phyloP scores from a whole-genome alignment of 2,797 vertebrate species.

The Rhyacichthys aspro region DNA sequence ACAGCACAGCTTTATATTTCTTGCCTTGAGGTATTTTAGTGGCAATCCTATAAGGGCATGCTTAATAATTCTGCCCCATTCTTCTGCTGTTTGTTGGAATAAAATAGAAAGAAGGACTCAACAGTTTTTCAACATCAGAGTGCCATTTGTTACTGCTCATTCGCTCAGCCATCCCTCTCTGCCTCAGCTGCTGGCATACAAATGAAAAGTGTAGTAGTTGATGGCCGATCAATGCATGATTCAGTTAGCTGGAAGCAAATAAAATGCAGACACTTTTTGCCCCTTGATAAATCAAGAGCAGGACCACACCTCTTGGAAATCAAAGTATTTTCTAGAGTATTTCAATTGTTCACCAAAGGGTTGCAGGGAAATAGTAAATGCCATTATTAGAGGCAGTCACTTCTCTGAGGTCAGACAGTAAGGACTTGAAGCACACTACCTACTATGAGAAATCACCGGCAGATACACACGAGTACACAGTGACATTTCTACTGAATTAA shows the following conservation, averaged over 20 bases:
- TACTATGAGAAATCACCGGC: slow-evolving; percentile 33
- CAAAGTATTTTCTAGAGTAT: slow-evolving; percentile 55
- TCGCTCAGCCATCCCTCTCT: slow-evolving; percentile 28
- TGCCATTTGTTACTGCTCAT: slow-evolving; percentile 24
- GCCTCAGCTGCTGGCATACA: slow-evolving; percentile 26
- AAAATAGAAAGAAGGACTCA: slow-evolving; percentile 4
- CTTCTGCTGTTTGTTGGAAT: slow-evolving; percentile 9
- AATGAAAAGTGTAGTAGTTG: slow-evolving; percentile 39
- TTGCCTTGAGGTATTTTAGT: not conserved
- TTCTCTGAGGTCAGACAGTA: slow-evolving; percentile 63
- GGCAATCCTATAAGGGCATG: not conserved
- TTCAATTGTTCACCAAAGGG: slow-evolving; percentile 55
- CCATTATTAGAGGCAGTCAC: slow-evolving; percentile 66
- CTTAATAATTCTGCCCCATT: not conserved
- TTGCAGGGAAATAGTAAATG: slow-evolving; percentile 59
- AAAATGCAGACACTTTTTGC: slow-evolving; percentile 41
- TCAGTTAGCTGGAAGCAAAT: slow-evolving; percentile 54
- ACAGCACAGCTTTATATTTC: not conserved
- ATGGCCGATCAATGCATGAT: slow-evolving; percentile 45
- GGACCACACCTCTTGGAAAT: slow-evolving; percentile 47
- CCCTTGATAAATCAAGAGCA: slow-evolving; percentile 45
- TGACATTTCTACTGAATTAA: not conserved
- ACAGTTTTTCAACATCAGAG: slow-evolving; percentile 10
- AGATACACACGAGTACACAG: not conserved
- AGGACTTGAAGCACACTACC: slow-evolving; percentile 61